A percentile compares a stretch with the other conserved stretches of the same genome.
Evolutionary conservation across 2,888 invertebrate genomes (phyloP).

Genomic region (Heliconius ethilla): DNA sequence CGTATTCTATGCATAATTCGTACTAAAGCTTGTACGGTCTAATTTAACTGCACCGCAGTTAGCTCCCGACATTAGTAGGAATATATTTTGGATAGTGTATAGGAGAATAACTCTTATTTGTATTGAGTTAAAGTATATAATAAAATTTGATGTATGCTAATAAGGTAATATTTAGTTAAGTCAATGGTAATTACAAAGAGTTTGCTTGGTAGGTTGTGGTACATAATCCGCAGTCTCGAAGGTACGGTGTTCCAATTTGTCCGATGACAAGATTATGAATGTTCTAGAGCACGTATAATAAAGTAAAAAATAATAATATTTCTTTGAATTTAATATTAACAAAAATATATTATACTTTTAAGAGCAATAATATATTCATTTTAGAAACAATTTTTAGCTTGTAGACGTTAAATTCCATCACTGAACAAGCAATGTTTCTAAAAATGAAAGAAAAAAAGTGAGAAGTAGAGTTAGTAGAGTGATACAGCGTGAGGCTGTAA

Average conservation of each 20-base stretch:
- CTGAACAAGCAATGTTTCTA: too few species aligned
- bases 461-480: too few species aligned
- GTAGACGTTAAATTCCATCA: too few species aligned
- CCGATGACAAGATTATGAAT: background rate
- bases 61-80: background rate
- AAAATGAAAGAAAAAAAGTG: too few species aligned
- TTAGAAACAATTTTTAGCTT: too few species aligned
- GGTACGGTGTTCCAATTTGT: background rate
- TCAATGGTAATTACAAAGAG: slow-evolving; percentile 13
- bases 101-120: background rate
- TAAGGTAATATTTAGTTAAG: slow-evolving; percentile 13
- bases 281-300: background rate
- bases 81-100: background rate
- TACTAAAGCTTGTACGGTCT: slow-evolving; percentile 15
- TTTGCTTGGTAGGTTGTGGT: background rate
- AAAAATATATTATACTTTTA: too few species aligned
- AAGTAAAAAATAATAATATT: too few species aligned
- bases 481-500: too few species aligned
- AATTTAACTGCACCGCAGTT: slow-evolving; percentile 26
- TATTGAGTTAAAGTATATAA: background rate
- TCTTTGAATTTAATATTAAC: too few species aligned
- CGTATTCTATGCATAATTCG: slow-evolving; percentile 28
- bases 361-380: too few species aligned
- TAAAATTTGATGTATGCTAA: background rate
- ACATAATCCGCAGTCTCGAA: background rate